Evolutionary conservation across 2,888 invertebrate genomes (phyloP).

Genomic region (Timema podura): DNA sequence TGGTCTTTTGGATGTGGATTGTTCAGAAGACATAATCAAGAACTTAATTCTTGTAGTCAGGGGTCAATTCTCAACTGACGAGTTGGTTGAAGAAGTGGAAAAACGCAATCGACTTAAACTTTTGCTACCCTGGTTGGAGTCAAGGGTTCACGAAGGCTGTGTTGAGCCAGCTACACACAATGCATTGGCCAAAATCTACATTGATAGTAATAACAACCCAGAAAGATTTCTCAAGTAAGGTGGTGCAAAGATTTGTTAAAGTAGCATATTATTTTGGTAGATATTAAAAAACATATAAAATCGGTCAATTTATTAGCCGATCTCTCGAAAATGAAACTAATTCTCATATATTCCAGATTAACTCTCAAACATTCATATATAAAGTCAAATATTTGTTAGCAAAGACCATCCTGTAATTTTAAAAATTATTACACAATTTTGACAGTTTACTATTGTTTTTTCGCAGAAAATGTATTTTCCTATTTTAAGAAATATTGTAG

Average conservation of each 20-base stretch:
- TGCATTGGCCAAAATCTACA: slow-evolving; percentile 98
- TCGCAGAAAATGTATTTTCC: too few relatives aligned
- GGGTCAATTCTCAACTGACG: slow-evolving; percentile 98
- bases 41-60: slow-evolving; percentile 96
- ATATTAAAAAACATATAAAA: background rate
- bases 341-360: too few relatives aligned
- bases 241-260: background rate
- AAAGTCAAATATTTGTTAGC: too few relatives aligned
- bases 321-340: too few relatives aligned
- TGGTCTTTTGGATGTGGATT: slow-evolving; percentile 96
- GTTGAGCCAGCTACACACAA: slow-evolving; percentile 98
- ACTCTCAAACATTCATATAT: too few relatives aligned
- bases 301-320: too few relatives aligned
- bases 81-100: slow-evolving; percentile 95
- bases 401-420: too few relatives aligned
- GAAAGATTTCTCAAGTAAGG: slow-evolving; percentile 82
- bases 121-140: slow-evolving; percentile 94
- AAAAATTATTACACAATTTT: too few relatives aligned
- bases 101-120: slow-evolving; percentile 91
- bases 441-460: too few relatives aligned
- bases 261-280: background rate
- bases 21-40: slow-evolving; percentile 98
- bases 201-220: slow-evolving; percentile 98
- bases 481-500: too few relatives aligned
- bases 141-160: slow-evolving; percentile 94